Base-by-base conservation (phyloP, 2,113 vertebrate genomes). In the Seriola aureovittata region DNA sequence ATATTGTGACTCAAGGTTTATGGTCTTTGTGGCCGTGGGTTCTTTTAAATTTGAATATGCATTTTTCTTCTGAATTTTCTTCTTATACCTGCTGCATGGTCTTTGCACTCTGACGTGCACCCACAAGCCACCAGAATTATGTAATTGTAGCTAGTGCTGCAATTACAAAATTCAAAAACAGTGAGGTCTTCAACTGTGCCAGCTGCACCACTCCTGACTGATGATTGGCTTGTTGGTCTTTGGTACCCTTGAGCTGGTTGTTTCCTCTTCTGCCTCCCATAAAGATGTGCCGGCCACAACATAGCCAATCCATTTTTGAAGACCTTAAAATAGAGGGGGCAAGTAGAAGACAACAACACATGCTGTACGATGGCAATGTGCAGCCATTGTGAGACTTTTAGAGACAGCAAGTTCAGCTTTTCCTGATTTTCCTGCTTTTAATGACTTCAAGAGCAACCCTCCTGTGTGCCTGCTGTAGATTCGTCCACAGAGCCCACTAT, bases 91-190 rank as follows among this genome's bases (percentile, higher is more conserved):
- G 55, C 19, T 68, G 10, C 9, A 58, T 5, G 21, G 52, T 2
- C 59, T 66, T 62, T 52, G 34, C 42, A 73, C n/a, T 59, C 52
- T 3, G 44, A 32, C 3, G 16, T 19, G 21, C 14, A 1, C 17
- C 13, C 2, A 19, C 59, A 84, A n/a, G 52, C 63, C 46, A 44
- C 19, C 11, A 13, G 23, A 71, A 19, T 64, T 38, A 46, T 6
- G 0, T 64, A 52, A 65, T 14, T 82, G 9, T 59, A 40, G 16
- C 5, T 32, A 34, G 12, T 58, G 32, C 12, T 7, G 5, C n/a
- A 50, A 21, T 29, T 59, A 59, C 50, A n/a, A 48, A 23, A 69
- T 71, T 25, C 72, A 12, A 75, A 75, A 57, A 67, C 32, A 48
- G 17, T 14, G 14, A 70, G 42, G 58, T 73, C 23, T 63, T 34